Evolutionary conservation across 2,888 invertebrate species (phyloP).

Genomic region (Phengaris arion): DNA sequence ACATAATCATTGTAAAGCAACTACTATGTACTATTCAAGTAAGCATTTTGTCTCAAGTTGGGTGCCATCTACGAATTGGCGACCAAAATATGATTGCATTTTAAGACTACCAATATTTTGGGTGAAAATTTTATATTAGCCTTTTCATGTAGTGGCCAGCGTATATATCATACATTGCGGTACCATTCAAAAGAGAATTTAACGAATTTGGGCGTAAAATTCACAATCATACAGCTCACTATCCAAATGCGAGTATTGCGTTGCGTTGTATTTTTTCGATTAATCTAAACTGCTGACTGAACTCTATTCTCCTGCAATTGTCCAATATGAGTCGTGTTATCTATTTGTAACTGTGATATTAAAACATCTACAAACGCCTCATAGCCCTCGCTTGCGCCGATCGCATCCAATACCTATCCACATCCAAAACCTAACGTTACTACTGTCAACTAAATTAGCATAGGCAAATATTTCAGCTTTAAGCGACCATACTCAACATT

Average conservation of each 20-base stretch:
- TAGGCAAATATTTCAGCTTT: constrained; percentile 4
- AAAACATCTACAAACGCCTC: not conserved
- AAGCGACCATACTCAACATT: not conserved
- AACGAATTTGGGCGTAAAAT: constrained; percentile 9
- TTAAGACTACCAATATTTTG: not conserved
- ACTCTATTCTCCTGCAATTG: not conserved
- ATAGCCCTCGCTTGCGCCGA: not conserved
- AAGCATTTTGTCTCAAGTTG: constrained; percentile 8
- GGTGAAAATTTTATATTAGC: not conserved
- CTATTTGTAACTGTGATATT: constrained; percentile 13
- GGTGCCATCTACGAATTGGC: constrained; percentile 10
- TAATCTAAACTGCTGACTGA: not conserved
- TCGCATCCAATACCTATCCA: constrained; percentile 1
- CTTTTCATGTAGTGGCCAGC: constrained; percentile 6
- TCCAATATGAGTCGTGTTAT: not conserved
- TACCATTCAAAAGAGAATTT: not conserved
- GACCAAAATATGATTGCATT: not conserved
- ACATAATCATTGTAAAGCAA: constrained; percentile 17
- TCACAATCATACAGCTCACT: constrained; percentile 1
- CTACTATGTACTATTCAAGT: constrained; percentile 9
- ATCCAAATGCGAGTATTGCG: constrained; percentile 19
- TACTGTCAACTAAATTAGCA: constrained; percentile 19
- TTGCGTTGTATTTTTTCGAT: not conserved
- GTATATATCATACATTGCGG: constrained; percentile 5
- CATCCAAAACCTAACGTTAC: not conserved